These are phyloP conservation scores for Drosophila rufa DNA, from an alignment of 1,140 invertebrate genomes.

Conservation along the genomic window DNA sequence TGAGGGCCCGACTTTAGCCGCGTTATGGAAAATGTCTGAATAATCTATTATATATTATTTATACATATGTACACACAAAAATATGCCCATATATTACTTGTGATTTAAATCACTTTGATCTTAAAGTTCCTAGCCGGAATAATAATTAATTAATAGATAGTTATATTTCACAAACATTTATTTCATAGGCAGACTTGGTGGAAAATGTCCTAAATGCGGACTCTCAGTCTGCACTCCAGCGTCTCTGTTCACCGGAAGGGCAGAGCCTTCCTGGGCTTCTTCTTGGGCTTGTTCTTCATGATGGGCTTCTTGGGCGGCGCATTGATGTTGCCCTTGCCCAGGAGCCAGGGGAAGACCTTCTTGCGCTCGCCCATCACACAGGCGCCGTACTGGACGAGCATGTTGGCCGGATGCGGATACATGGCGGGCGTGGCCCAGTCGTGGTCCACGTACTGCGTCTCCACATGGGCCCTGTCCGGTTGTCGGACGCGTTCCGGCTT, in stretches of 20 bases:
- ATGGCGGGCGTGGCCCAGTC: slow-evolving; percentile 65
- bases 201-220: too few relatives aligned
- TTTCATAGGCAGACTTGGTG: not conserved
- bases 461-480: slow-evolving; percentile 43
- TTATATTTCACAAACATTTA: not conserved
- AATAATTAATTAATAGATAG: too few relatives aligned
- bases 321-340: slow-evolving; percentile 58
- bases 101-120: too few relatives aligned
- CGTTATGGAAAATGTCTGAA: too few relatives aligned
- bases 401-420: slow-evolving; percentile 62
- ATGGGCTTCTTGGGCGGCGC: slow-evolving; percentile 37
- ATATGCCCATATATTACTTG: too few relatives aligned
- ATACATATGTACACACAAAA: too few relatives aligned
- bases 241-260: slow-evolving; percentile 14
- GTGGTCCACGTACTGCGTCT: slow-evolving; percentile 70
- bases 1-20: too few relatives aligned
- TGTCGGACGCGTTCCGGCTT: slow-evolving; percentile 52
- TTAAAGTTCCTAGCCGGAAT: not conserved
- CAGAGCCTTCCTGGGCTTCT: slow-evolving; percentile 12
- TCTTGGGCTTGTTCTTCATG: slow-evolving; percentile 15
- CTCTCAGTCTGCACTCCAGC: not conserved
- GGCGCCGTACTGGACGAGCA: slow-evolving; percentile 50
- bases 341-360: slow-evolving; percentile 46
- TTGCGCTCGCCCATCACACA: slow-evolving; percentile 62
- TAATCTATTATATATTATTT: too few relatives aligned